Conservation (phyloP, 2,113 vertebrate species). For the Apodemus speciosus region DNA sequence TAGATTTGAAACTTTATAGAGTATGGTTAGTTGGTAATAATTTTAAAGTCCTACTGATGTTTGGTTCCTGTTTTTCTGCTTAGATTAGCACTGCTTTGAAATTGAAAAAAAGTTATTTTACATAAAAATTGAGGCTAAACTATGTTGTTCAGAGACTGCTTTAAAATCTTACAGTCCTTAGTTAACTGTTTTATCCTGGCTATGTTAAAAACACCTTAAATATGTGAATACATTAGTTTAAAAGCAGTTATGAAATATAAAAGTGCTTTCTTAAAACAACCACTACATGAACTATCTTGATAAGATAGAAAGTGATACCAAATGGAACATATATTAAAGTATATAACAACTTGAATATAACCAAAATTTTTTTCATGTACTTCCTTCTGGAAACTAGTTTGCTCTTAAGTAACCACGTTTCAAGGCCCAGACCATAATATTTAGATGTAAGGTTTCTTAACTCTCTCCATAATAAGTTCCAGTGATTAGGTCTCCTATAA, state of each 20-base stretch:
- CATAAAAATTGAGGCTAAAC: constrained; percentile 32
- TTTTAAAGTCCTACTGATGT: neutral
- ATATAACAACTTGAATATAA: constrained; percentile 66
- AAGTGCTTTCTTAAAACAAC: constrained; percentile 68
- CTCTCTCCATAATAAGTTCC: constrained; percentile 80
- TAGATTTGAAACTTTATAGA: constrained; percentile 9
- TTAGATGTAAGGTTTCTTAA: constrained; percentile 79
- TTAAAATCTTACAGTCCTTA: constrained; percentile 23
- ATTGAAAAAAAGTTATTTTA: constrained; percentile 41
- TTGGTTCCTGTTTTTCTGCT: constrained; percentile 20
- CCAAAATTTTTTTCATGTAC: constrained; percentile 29
- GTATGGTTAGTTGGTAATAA: constrained; percentile 4
- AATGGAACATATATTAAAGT: constrained; percentile 55
- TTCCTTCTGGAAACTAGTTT: constrained; percentile 59
- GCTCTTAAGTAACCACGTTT: constrained; percentile 64
- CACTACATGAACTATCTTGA: constrained; percentile 48
- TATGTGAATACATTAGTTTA: constrained; percentile 35
- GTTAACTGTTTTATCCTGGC: constrained; percentile 48
- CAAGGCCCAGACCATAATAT: constrained; percentile 69
- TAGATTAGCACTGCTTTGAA: constrained; percentile 51
- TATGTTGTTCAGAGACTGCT: constrained; percentile 26
- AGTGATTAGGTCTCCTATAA: constrained; percentile 82
- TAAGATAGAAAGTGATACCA: constrained; percentile 65
- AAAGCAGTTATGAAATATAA: constrained; percentile 73
- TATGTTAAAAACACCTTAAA: constrained; percentile 1